These are phyloP conservation scores for Phrynosoma platyrhinos DNA, from an alignment of 2,113 vertebrate genomes.

Conservation along the genomic window DNA sequence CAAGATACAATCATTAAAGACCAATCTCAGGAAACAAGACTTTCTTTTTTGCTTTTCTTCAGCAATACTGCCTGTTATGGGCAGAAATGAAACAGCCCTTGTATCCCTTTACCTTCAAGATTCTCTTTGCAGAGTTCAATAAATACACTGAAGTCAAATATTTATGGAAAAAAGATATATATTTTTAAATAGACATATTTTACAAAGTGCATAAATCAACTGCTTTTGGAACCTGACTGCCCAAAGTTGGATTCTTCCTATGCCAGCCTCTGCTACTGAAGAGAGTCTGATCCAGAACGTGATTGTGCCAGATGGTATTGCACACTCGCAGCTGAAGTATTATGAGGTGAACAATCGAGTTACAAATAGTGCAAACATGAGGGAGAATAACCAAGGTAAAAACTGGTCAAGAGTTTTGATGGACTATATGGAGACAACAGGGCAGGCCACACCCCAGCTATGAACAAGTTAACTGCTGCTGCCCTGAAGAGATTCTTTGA, in stretches of 20 bases:
- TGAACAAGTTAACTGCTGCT: not conserved
- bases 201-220: slow-evolving; percentile 71
- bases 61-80: not conserved
- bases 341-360: not conserved
- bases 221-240: slow-evolving; percentile 14
- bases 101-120: not conserved
- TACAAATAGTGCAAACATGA: not conserved
- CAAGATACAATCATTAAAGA: not conserved
- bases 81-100: not conserved
- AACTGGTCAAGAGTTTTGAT: not conserved
- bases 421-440: not conserved
- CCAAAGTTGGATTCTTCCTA: slow-evolving; percentile 43
- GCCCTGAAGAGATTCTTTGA: not conserved
- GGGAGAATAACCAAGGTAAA: not conserved
- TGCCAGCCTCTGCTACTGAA: not conserved
- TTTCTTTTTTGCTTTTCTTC: not conserved
- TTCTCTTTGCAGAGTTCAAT: not conserved
- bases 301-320: not conserved
- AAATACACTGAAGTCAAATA: slow-evolving; percentile 33
- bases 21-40: not conserved
- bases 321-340: not conserved
- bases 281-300: not conserved
- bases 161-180: slow-evolving; percentile 75
- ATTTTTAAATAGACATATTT: slow-evolving; percentile 54
- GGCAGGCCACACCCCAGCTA: not conserved